These are phyloP conservation scores for Cherax quadricarinatus DNA, from an alignment of 1,140 invertebrate species.

Conservation along the genomic window DNA sequence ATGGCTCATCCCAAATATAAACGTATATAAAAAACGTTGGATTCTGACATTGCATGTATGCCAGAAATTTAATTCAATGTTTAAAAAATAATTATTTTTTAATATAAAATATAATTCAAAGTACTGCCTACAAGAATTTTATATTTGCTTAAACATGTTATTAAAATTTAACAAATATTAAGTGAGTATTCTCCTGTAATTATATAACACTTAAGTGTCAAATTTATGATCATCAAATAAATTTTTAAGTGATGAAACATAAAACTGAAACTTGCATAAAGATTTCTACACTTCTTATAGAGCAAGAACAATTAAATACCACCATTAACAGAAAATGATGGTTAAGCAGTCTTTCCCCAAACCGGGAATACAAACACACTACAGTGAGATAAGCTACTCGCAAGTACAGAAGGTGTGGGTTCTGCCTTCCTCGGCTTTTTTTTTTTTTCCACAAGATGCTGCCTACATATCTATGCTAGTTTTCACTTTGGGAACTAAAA, in stretches of 20 bases:
- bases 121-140: constrained; percentile 22
- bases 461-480: constrained; percentile 10
- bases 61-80: background rate
- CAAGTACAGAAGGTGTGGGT: constrained; percentile 57
- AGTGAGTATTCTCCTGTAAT: constrained; percentile 4
- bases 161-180: constrained; percentile 34
- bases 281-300: constrained; percentile 49
- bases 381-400: constrained; percentile 62
- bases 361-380: constrained; percentile 60
- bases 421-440: background rate
- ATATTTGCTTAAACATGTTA: constrained; percentile 20
- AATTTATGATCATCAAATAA: constrained; percentile 15
- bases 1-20: constrained; percentile 22
- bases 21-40: constrained; percentile 40
- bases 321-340: constrained; percentile 50
- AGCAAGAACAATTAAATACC: constrained; percentile 63
- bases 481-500: background rate
- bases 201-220: constrained; percentile 15
- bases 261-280: constrained; percentile 27
- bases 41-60: constrained; percentile 30
- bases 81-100: constrained; percentile 18
- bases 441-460: background rate
- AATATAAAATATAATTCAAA: constrained; percentile 51
- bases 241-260: constrained; percentile 3
- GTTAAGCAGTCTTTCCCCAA: constrained; percentile 53